Evolutionary conservation across 1,140 invertebrate genomes (phyloP).

Genomic region (Nasonia vitripennis): DNA sequence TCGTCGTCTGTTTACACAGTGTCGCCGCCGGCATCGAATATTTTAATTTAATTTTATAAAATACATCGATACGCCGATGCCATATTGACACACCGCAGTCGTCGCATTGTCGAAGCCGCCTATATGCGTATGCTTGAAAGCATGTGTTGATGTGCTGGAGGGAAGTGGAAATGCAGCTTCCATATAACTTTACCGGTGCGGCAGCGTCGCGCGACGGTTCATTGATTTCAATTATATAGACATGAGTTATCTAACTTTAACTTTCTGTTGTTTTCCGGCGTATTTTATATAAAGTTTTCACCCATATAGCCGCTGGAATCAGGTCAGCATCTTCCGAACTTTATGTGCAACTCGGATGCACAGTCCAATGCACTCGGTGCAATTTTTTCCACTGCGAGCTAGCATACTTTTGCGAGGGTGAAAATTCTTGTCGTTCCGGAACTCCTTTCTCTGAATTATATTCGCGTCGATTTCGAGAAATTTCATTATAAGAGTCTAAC

Average conservation of each 20-base stretch:
- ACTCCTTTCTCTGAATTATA: no score
- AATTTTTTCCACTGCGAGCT: not conserved
- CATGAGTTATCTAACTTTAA: slow-evolving; percentile 21
- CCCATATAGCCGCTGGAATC: not conserved
- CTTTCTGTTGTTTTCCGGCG: slow-evolving; percentile 17
- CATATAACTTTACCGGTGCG: not conserved
- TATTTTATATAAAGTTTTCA: slow-evolving; percentile 21
- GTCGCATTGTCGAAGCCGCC: not conserved
- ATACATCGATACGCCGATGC: not conserved
- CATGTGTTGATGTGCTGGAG: not conserved
- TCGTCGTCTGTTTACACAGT: no score
- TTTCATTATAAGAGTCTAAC: no score
- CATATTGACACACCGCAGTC: not conserved
- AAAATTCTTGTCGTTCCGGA: no score
- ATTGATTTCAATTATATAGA: slow-evolving; percentile 35
- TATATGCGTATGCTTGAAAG: not conserved
- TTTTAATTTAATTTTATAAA: no score
- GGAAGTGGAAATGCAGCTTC: not conserved
- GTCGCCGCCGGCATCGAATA: no score
- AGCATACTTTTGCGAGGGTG: no score
- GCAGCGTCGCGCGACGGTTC: not conserved
- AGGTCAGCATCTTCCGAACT: slow-evolving; percentile 21
- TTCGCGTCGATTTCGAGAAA: no score
- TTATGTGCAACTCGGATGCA: not conserved
- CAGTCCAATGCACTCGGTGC: not conserved